Evolutionary conservation across 1,140 invertebrate species (phyloP), one percentile per base, ranked within the genome.

Genomic region (Dolichoris vasculosae): DNA sequence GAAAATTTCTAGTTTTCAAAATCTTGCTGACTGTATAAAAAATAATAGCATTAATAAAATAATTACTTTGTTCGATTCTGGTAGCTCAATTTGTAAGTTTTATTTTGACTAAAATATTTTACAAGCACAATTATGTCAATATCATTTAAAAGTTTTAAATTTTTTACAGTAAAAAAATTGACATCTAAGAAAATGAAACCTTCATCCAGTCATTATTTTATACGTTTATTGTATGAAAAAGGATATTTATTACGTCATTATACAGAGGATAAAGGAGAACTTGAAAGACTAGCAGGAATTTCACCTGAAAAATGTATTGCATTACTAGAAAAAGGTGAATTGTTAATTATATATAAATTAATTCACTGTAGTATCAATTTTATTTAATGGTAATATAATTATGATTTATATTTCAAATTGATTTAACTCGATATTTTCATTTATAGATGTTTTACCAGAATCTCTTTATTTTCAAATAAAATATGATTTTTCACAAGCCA

Each of bases 21-120:
- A 67, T 81, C 79, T 81, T 81, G 79, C 79, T 32, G 30, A 69
- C 4, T 81, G 79, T 32, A 81, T 81, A 69, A 81, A 38, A 69
- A 69, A 46, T 35, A 81, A 48, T 20, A 81, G 51, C 9, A 15
- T 46, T 69, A 48, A 81, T 69, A 81, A 43, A 48, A 81, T 81
- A 46, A 69, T 81, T 17, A 81, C 63, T 32, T 23, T 67, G 11
- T 67, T 81, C 35, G 79, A 81, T 81, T 67, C 79, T 67, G 63
- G 64, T 32, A 81, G 79, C 35, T 81, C 63, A 69, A 69, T 69
- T 23, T 35, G 79, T 81, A 81, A 69, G 79, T 69, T 69, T 30
- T 43, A 67, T 80, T 80, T 43, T 23, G 48, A 8, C 6, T 51
- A 30, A 51, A 77, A 3, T 32, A 30, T 13, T 32, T 55, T 32